Base-by-base conservation (phyloP, 2,888 invertebrate genomes). In the Ophraella communa region DNA sequence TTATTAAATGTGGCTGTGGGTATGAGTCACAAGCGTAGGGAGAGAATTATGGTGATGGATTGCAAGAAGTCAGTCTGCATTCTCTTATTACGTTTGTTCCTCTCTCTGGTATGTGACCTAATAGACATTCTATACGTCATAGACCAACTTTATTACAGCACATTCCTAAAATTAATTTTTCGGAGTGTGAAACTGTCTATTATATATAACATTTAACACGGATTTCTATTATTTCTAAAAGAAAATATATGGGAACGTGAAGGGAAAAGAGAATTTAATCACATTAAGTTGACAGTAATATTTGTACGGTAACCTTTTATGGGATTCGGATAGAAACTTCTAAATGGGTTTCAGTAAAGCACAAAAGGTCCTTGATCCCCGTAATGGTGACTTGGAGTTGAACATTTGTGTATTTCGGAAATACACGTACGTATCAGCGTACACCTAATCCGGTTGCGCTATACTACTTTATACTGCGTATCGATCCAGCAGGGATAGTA, bases 401-500 rank as follows among this genome's bases (percentile, higher is more conserved):
- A 42, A 42, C 27, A 59, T 59, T 59, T 51, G 59, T 39, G 51
- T 51, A 59, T 59, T 52, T 59, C 59, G 59, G 59, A 59, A 59
- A 20, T 59, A 51, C 59, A 51, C 52, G 59, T 59, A 51, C 59
- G 20, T 45, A 45, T 51, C 58, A 24, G 51, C 35, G 58, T 58
- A 24, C n/a, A n/a, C n/a, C n/a, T 49, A 51, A 58, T 58, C 27
- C 51, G 24, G 71, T 71, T 69, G 71, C 71, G 71, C 69, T 21
- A 54, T 71, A 71, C 67, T 35, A 62, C 49, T 51, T 51, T n/a
- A n/a, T n/a, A 51, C 54, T 61, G 44, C 55, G 51, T 68, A 72
- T 73, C 71, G 75, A 74, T 75, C 75, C 69, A 60, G 49, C 55
- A 64, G 66, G 27, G 27, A 71, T 66, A 72, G 72, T 39, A n/a